Evolutionary conservation across 92 coral and sea anemone genomes (phyloP), one percentile per base, ranked within the genome.

Genomic region (Montipora capitata): DNA sequence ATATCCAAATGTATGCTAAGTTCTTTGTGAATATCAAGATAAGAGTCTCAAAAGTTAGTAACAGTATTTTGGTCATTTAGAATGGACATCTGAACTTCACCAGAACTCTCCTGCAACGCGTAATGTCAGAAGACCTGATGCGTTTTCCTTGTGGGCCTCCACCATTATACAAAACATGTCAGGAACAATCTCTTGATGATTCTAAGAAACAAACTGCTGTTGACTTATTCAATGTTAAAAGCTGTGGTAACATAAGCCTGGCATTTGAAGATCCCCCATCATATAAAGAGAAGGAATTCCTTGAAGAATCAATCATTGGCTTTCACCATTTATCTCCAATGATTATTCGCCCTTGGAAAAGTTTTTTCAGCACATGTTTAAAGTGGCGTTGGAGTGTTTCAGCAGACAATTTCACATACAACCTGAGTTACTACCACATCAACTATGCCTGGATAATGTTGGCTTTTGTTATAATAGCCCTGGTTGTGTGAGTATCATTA

Each of bases 401-500:
- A 38, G 65, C 85, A 48, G 82, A 72, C 9, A 91, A 91, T 52
- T 87, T 91, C 78, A 44, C 77, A 49, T 77, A 87, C 61, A 91
- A 91, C 78, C 45, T 91, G 86, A 68, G 77, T 35, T 87, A 86
- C 61, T 91, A 86, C 54, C 94, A 91, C 70, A 2, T 87, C 74
- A 91, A 91, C 85, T 91, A 91, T 63, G 71, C 85, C 9, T 67
- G 89, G 87, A 10, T 87, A 65, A 41, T 78, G 80, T 62, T 83
- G 62, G 18, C 86, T 45, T 64, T 81, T 90, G 92, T 92, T 79
- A 65, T 88, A 69, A 61, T 92, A n/a, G 92, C 93, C 41, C 78
- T 93, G 35, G 70, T 77, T 63, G 63, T 56, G 98, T 92, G 52
- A 91, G 94, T 83, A 61, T 11, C 7, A 12, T 67, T 5, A 18